These are phyloP conservation scores for Acrocyrtus sp. DNA, from an alignment of 2,888 invertebrate species.

Conservation along the genomic window DNA sequence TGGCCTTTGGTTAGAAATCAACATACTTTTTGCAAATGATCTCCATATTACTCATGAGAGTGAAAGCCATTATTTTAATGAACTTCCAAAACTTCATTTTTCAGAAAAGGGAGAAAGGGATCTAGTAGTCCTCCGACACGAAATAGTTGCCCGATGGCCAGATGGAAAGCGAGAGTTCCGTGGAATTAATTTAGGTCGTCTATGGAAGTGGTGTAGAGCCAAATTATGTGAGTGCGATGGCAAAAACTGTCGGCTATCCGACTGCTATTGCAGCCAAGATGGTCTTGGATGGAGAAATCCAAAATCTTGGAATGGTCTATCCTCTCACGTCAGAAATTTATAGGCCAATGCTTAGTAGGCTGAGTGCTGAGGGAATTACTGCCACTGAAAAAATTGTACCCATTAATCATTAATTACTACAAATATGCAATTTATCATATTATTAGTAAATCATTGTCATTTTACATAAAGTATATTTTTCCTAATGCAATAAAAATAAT, in stretches of 20 bases:
- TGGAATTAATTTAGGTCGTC: slow-evolving; percentile 86
- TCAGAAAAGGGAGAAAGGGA: slow-evolving; percentile 84
- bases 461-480: too few relatives aligned
- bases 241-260: slow-evolving; percentile 90
- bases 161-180: slow-evolving; percentile 84
- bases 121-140: slow-evolving; percentile 92
- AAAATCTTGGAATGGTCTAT: slow-evolving; percentile 90
- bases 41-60: not conserved
- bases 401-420: too few relatives aligned
- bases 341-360: slow-evolving; percentile 86
- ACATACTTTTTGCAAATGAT: slow-evolving; percentile 6
- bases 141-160: slow-evolving; percentile 92
- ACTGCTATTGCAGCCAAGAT: slow-evolving; percentile 97
- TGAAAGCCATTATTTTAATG: not conserved
- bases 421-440: too few relatives aligned
- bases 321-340: slow-evolving; percentile 95
- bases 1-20: slow-evolving; percentile 76
- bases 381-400: slow-evolving; percentile 76
- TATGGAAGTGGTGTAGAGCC: slow-evolving; percentile 77
- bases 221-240: slow-evolving; percentile 86
- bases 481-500: too few relatives aligned
- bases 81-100: too few relatives aligned
- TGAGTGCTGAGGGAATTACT: slow-evolving; percentile 85
- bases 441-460: too few relatives aligned
- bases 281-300: slow-evolving; percentile 99